Evolutionary conservation across 2,888 invertebrate genomes (phyloP).

Genomic region (Ichneumoninae sp.): DNA sequence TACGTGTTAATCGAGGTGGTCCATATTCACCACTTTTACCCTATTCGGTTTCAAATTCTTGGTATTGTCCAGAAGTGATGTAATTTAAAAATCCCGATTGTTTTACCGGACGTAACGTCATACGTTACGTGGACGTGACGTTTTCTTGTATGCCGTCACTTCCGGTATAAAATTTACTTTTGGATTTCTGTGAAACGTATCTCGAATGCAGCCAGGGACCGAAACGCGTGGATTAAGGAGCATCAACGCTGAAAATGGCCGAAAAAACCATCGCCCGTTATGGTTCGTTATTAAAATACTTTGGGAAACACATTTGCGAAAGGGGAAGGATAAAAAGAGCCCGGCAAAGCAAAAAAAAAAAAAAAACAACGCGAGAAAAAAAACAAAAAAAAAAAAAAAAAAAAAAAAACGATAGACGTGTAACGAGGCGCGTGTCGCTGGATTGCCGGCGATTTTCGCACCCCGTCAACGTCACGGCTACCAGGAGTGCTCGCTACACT

Average conservation of each 20-base stretch:
- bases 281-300: constrained; percentile 79
- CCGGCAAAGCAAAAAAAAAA: not conserved
- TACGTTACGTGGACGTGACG: too few species aligned
- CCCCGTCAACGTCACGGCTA: constrained; percentile 75
- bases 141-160: too few species aligned
- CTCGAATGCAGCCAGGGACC: too few species aligned
- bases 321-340: constrained; percentile 51
- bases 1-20: too few species aligned
- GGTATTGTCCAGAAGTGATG: too few species aligned
- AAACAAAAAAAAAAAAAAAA: not conserved
- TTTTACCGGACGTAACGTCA: too few species aligned
- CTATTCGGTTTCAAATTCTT: too few species aligned
- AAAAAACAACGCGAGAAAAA: constrained; percentile 40
- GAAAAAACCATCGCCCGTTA: constrained; percentile 46
- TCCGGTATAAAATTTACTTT: too few species aligned
- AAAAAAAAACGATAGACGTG: constrained; percentile 76
- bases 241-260: constrained; percentile 15
- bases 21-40: too few species aligned
- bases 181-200: too few species aligned
- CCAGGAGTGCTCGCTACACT: constrained; percentile 28
- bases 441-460: constrained; percentile 78
- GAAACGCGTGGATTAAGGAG: too few species aligned
- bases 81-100: too few species aligned
- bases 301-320: constrained; percentile 65
- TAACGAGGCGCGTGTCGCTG: constrained; percentile 83